Evolutionary conservation across 2,113 vertebrate species (phyloP).

Genomic region (Sylvia atricapilla): DNA sequence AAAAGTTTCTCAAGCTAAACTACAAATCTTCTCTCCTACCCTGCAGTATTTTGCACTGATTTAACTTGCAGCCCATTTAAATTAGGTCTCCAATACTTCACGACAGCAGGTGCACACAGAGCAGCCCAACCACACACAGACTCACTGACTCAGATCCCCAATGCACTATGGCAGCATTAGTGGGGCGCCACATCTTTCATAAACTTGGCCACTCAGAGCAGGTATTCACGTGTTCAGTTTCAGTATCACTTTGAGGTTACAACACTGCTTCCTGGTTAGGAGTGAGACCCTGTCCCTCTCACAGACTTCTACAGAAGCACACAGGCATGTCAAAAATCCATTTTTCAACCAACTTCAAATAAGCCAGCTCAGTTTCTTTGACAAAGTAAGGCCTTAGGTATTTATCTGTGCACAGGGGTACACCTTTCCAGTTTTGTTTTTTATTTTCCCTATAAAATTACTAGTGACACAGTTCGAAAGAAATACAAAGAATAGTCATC

Average conservation of each 20-base stretch:
- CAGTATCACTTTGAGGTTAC: background rate
- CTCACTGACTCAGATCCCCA: background rate
- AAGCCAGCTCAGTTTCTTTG: background rate
- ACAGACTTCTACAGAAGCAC: background rate
- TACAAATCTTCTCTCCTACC: background rate
- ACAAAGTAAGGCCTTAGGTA: background rate
- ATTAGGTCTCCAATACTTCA: background rate
- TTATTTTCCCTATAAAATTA: background rate
- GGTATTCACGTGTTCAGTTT: background rate
- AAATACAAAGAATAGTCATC: background rate
- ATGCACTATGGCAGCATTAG: background rate
- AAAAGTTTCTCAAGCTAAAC: background rate
- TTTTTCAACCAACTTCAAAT: background rate
- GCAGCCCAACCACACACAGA: background rate
- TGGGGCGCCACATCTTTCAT: background rate
- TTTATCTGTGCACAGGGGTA: background rate
- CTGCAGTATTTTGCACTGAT: background rate
- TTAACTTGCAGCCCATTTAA: background rate
- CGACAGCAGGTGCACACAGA: background rate
- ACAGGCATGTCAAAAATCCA: background rate
- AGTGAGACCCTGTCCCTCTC: background rate
- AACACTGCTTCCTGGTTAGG: background rate
- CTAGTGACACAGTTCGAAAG: background rate
- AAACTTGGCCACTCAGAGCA: background rate
- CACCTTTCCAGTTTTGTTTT: background rate